Conservation (phyloP, 2,113 vertebrate species). For the Hyla sarda region DNA sequence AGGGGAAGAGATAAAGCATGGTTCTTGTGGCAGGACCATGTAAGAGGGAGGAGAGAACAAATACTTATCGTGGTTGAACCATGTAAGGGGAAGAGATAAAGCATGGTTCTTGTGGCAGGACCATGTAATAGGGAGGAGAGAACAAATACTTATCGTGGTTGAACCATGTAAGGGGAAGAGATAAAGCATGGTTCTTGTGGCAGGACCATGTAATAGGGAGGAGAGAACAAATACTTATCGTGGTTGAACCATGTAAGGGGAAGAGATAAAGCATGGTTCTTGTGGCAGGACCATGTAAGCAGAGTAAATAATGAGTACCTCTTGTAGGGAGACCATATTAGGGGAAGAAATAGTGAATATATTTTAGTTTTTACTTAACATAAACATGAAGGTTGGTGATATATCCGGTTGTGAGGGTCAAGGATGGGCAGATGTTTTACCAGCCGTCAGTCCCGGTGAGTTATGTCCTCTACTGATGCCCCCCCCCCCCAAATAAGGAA, state of each 20-base stretch:
- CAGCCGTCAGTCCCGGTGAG: not conserved
- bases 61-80: too few relatives aligned
- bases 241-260: not conserved
- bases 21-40: too few relatives aligned
- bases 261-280: not conserved
- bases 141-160: not conserved
- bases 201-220: not conserved
- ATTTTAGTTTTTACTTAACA: not conserved
- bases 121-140: not conserved
- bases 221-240: not conserved
- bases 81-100: too few relatives aligned
- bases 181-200: not conserved
- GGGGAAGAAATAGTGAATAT: not conserved
- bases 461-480: constrained; percentile 5
- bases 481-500: not conserved
- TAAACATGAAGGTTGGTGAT: not conserved
- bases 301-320: too few relatives aligned
- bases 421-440: not conserved
- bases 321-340: too few relatives aligned
- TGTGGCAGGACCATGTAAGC: too few relatives aligned
- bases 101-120: too few relatives aligned
- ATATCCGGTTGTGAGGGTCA: not conserved
- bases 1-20: too few relatives aligned
- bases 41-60: too few relatives aligned
- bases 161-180: not conserved